Base-by-base conservation (phyloP, 2,797 vertebrate species). In the Tadarida brasiliensis region DNA sequence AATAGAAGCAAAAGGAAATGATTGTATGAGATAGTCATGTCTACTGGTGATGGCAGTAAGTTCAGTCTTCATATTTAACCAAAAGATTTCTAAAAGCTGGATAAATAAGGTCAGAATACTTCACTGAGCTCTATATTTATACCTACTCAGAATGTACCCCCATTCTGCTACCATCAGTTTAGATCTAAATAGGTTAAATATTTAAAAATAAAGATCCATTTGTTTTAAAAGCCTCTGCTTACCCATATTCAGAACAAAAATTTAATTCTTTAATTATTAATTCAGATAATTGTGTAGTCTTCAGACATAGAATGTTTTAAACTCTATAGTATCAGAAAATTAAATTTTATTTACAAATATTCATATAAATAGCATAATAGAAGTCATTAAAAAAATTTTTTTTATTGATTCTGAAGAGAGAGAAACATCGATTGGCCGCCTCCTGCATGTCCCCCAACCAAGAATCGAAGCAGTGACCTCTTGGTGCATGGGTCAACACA, bases 241-340 rank as follows among this genome's bases (percentile, higher is more conserved):
- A 54, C 10, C 14, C 10, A 83, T 44, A 26, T n/a, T 44, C 1
- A 82, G 9, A 67, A 56, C 57, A 68, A 76, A 87, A 61, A 28
- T 76, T n/a, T 16, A 65, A 85, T 76, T n/a, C 4, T 91, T 76
- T 35, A 10, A 51, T 87, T 67, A 28, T 67, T 49, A 74, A 26
- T 59, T 85, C 57, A 96, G 71, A 65, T 19, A 68, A 33, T 87
- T 93, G 59, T 76, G 44, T 44, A 39, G 30, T 65, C 39, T 73
- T 91, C 44, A 83, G 26, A 88, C 91, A 91, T 12, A 85, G 26
- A 84, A 59, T 84, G 39, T 77, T 80, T 87, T 56, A 91, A 86
- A 77, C 28, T 26, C 5, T 35, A 68, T 76, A 57, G 19, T 88
- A 74, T 57, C 5, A 70, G 8, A 91, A 95, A 71, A 68, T 30